Base-by-base conservation (phyloP, 2,113 vertebrate species). In the Perccottus glenii region DNA sequence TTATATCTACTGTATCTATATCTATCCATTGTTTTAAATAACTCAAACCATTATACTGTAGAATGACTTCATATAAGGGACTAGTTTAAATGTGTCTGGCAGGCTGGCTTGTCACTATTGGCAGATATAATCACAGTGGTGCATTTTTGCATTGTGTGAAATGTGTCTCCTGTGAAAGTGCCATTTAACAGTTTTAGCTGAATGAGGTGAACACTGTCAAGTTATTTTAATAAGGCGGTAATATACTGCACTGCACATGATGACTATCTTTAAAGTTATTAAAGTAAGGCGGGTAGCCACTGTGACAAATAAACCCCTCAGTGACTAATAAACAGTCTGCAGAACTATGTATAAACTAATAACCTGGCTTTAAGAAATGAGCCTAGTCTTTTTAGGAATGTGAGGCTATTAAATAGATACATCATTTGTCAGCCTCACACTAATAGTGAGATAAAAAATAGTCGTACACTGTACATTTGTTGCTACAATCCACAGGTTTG, bases 291-390 rank as follows among this genome's bases (percentile, higher is more conserved):
- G 16, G 42, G 42, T 44, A 65, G 46, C 9, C 2, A 53, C 12
- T 46, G 38, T 38, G 47, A 45, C 44, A 56, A 75, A 43, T 16
- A 14, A 43, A 75, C 46, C n/a, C 35, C 49, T 4, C 46, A 19
- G 40, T 36, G 32, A 66, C 27, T 40, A 55, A 53, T 68, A 62
- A 68, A 12, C 7, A 68, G 19, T 27, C 19, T 27, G 19, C 32
- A 8, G 59, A 59, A 56, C 48, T 14, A 40, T 38, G 61, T 35
- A 42, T 57, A 66, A 72, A 73, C 50, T 59, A 68, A 56, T 49
- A 66, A 66, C 38, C 56, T n/a, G 67, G 44, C 46, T 74, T 80
- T 77, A 70, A 68, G 32, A 46, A 68, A 73, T 68, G 66, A 64
- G 52, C 53, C 63, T 67, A 27, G 53, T 71, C 56, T 73, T 65